Evolutionary conservation across 2,888 invertebrate genomes (phyloP).

Genomic region (Leptarthrus brevirostris): DNA sequence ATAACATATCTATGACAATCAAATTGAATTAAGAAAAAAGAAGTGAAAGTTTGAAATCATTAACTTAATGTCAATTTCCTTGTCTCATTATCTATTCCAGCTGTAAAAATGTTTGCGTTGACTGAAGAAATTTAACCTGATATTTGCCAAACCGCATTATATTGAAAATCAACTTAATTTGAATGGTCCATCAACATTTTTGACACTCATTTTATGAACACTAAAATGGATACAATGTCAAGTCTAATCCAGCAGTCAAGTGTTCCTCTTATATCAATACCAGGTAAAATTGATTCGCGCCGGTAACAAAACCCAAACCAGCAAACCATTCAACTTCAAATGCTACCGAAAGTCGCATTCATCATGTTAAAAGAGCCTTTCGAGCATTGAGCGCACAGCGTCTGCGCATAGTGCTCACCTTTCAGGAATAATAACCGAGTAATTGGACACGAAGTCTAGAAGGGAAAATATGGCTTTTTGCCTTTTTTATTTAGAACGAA

Average conservation of each 20-base stretch:
- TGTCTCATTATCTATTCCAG: neutral
- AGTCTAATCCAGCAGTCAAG: constrained; percentile 39
- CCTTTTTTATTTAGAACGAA: constrained; percentile 1
- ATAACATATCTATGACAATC: too few species aligned
- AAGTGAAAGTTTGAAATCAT: too few species aligned
- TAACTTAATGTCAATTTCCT: too few species aligned
- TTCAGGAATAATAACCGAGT: constrained; percentile 47
- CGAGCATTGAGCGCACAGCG: constrained; percentile 8
- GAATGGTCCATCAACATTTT: constrained; percentile 34
- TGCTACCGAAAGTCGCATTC: constrained; percentile 47
- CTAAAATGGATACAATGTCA: constrained; percentile 28
- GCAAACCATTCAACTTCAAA: constrained; percentile 37
- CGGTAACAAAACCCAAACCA: constrained; percentile 9
- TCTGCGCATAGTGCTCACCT: constrained; percentile 45
- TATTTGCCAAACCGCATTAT: neutral
- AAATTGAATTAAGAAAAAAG: too few species aligned
- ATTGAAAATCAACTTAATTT: constrained; percentile 45
- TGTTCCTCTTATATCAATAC: constrained; percentile 29
- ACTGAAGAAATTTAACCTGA: neutral
- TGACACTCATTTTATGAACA: constrained; percentile 38
- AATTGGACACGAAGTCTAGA: constrained; percentile 43
- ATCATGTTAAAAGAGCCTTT: constrained; percentile 29
- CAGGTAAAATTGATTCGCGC: constrained; percentile 35
- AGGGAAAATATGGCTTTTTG: constrained; percentile 12
- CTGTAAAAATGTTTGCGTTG: neutral